A percentile compares a stretch with the other conserved stretches of the same genome.
Conservation (phyloP, 2,888 invertebrate genomes). For the Melikaiella ostensackeni region DNA sequence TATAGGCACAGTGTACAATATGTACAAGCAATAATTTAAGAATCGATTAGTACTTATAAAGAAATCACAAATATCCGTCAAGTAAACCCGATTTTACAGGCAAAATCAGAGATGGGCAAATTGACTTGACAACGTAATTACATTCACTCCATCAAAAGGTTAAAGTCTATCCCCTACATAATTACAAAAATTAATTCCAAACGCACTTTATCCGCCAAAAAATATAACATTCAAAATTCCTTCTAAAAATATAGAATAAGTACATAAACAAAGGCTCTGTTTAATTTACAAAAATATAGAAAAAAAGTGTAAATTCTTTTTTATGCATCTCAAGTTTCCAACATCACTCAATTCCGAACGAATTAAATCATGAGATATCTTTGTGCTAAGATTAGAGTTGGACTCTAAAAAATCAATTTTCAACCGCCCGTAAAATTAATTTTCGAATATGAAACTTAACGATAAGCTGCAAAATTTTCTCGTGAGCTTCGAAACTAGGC, state of each 20-base stretch:
- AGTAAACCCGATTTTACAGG: slow-evolving; percentile 38
- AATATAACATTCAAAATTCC: background rate
- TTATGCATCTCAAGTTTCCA: background rate
- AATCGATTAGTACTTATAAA: slow-evolving; percentile 46
- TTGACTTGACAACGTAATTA: background rate
- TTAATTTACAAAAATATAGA: slow-evolving; percentile 26
- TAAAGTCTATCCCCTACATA: background rate
- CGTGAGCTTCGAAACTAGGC: background rate
- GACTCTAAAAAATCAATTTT: background rate
- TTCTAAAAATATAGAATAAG: background rate
- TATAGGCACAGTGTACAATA: slow-evolving; percentile 68
- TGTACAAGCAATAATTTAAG: slow-evolving; percentile 69
- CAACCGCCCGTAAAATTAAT: background rate
- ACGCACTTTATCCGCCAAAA: slow-evolving; percentile 11
- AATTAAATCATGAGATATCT: background rate
- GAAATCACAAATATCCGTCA: slow-evolving; percentile 48
- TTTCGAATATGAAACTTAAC: background rate
- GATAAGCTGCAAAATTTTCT: background rate
- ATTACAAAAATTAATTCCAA: slow-evolving; percentile 8
- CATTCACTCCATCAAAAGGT: slow-evolving; percentile 2
- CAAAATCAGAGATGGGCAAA: slow-evolving; percentile 30
- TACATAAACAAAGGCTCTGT: background rate
- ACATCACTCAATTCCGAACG: background rate
- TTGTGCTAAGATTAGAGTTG: background rate
- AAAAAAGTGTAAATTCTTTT: slow-evolving; percentile 13